A percentile compares a stretch with the other conserved stretches of the same genome.
These are phyloP conservation scores for Microplitis demolitor DNA, from an alignment of 1,140 invertebrate genomes.

Conservation along the genomic window DNA sequence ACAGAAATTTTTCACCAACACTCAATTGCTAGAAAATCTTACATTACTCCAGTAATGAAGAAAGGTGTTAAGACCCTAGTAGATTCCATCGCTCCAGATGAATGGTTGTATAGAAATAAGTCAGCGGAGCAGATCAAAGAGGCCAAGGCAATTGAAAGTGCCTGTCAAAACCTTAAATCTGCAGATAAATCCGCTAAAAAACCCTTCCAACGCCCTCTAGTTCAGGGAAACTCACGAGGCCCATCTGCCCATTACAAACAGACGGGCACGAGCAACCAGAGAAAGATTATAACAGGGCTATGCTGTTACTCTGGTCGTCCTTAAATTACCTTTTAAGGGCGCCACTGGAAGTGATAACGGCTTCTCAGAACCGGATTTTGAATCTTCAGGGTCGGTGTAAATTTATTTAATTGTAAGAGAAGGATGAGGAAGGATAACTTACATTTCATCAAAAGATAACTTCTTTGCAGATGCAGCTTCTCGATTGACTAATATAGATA, in stretches of 20 bases:
- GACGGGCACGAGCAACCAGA: no score
- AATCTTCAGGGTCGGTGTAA: neutral
- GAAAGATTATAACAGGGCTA: no score
- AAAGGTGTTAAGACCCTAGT: conserved; percentile 37
- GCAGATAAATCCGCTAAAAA: conserved; percentile 21
- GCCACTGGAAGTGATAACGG: no score
- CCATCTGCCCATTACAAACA: no score
- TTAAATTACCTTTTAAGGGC: no score
- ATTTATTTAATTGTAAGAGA: no score
- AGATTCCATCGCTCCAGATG: conserved; percentile 35
- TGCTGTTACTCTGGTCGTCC: no score
- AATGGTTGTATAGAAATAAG: conserved; percentile 37
- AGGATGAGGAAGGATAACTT: neutral
- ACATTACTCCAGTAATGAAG: conserved; percentile 23
- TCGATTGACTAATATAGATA: conserved; percentile 5
- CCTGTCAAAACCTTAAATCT: conserved; percentile 20
- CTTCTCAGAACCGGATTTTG: neutral
- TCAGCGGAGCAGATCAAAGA: conserved; percentile 20
- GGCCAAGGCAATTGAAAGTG: no score
- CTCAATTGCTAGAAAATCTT: conserved; percentile 28
- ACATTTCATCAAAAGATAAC: conserved; percentile 20
- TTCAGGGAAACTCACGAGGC: no score
- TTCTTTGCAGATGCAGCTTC: conserved; percentile 20
- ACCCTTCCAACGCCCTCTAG: neutral
- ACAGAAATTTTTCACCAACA: conserved; percentile 35